phyloP scores from a whole-genome alignment of 2,797 vertebrate species.

The Crax fasciolata region DNA sequence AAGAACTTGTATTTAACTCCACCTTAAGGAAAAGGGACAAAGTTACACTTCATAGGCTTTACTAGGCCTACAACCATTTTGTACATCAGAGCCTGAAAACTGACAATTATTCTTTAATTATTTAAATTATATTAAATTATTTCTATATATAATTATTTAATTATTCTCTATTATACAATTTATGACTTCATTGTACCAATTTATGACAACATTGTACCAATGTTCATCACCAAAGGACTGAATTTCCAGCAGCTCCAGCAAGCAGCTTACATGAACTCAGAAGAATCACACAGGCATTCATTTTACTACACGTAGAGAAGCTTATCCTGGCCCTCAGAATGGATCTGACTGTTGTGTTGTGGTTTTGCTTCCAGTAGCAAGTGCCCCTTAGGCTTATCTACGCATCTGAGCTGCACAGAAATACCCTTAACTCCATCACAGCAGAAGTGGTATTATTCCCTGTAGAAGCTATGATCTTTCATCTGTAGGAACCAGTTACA shows the following conservation, averaged over 20 bases:
- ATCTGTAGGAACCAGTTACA: background rate
- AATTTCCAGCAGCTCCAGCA: background rate
- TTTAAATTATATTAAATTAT: too few species aligned
- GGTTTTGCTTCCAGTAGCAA: background rate
- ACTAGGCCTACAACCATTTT: background rate
- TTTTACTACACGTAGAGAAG: accelerated
- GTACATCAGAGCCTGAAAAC: background rate
- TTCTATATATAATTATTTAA: background rate
- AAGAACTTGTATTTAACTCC: background rate
- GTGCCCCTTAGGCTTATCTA: background rate
- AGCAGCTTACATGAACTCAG: background rate
- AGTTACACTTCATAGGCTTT: background rate
- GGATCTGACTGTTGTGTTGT: background rate
- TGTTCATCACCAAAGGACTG: background rate
- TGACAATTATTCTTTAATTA: too few species aligned
- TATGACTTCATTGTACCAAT: background rate
- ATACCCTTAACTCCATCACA: background rate
- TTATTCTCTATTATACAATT: accelerated
- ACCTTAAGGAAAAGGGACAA: background rate
- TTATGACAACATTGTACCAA: background rate
- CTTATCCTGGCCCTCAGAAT: background rate
- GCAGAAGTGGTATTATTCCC: background rate
- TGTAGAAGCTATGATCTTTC: background rate
- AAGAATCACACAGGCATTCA: background rate
- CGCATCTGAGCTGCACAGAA: background rate